phyloP scores from a whole-genome alignment of 2,888 invertebrate genomes.

The Scotopteryx bipunctaria region DNA sequence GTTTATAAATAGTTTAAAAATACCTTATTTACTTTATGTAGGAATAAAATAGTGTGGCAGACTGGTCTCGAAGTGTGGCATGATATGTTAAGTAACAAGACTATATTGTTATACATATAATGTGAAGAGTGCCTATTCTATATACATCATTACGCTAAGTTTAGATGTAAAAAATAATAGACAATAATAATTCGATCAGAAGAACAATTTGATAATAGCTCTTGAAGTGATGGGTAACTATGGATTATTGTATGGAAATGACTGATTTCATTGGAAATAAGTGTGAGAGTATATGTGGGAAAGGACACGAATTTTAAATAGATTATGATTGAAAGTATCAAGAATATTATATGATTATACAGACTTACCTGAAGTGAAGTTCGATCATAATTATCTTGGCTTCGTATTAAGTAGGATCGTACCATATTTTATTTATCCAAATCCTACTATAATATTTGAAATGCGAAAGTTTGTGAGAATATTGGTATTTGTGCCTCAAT shows the following conservation, averaged over 20 bases:
- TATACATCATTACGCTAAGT: slow-evolving; percentile 5
- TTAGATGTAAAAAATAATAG: slow-evolving; percentile 10
- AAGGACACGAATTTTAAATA: slow-evolving; percentile 3
- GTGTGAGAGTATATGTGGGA: not conserved
- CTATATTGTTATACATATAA: not conserved
- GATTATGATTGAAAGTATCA: not conserved
- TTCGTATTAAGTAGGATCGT: no score
- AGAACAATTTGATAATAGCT: not conserved
- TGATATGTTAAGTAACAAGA: not conserved
- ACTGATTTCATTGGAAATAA: slow-evolving; percentile 2
- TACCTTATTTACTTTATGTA: no score
- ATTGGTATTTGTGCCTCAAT: no score
- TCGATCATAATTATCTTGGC: no score
- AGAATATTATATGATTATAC: not conserved
- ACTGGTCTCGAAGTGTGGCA: no score
- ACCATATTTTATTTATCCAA: no score
- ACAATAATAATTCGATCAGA: slow-evolving; percentile 15
- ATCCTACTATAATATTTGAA: no score
- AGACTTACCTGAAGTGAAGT: no score
- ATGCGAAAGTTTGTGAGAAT: no score
- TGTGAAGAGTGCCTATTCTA: slow-evolving; percentile 10
- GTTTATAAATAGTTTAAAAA: no score
- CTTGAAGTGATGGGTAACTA: not conserved
- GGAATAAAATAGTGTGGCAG: not conserved
- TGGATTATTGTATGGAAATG: not conserved